Conservation (phyloP, 1,140 invertebrate species). For the Listronotus oregonensis region DNA sequence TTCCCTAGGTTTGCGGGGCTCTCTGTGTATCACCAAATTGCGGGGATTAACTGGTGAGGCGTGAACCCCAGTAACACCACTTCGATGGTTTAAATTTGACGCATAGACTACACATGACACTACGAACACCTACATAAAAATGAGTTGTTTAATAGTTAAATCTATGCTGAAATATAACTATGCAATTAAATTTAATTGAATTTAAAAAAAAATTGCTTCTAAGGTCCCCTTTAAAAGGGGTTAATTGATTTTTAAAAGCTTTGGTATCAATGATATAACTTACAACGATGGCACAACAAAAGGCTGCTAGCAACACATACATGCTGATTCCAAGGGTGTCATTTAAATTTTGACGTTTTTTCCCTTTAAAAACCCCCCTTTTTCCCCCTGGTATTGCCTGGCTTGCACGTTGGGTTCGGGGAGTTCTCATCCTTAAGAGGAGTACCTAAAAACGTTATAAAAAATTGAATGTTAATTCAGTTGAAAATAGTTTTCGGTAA, state of each 20-base stretch:
- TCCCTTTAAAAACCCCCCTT: constrained; percentile 55
- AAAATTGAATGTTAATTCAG: no score
- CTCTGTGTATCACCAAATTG: constrained; percentile 58
- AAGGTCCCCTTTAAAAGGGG: no score
- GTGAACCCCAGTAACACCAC: constrained; percentile 55
- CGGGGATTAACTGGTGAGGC: constrained; percentile 53
- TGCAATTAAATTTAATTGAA: no score
- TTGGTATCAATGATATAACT: constrained; percentile 42
- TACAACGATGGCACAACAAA: constrained; percentile 89
- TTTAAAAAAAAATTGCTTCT: no score
- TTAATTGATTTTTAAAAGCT: no score
- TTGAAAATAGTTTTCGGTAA: no score
- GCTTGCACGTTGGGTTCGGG: constrained; percentile 75
- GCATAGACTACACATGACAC: constrained; percentile 95
- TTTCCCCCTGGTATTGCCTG: constrained; percentile 64
- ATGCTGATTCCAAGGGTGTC: constrained; percentile 93
- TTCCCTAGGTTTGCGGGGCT: constrained; percentile 66
- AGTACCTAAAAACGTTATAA: constrained; percentile 55
- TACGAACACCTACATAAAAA: constrained; percentile 72
- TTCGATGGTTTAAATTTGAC: constrained; percentile 70
- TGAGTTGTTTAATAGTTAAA: not conserved
- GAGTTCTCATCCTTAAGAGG: constrained; percentile 75
- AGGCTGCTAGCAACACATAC: constrained; percentile 91
- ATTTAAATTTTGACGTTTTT: constrained; percentile 63
- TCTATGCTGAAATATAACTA: no score